Evolutionary conservation across 2,888 invertebrate genomes (phyloP).

Genomic region (Drosophila vallismaia): DNA sequence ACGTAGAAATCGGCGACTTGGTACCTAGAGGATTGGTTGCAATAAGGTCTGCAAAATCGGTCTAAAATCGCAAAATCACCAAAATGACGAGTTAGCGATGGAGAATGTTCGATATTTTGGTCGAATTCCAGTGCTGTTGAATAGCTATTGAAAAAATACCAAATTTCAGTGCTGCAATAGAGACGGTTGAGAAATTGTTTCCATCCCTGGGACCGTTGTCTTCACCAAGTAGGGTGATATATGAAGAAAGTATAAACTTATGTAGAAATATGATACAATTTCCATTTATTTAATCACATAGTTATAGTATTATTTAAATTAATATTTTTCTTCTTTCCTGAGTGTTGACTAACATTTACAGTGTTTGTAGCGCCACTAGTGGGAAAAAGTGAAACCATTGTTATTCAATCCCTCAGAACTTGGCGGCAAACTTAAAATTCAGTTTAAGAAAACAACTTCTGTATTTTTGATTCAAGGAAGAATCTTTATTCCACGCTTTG

Average conservation of each 20-base stretch:
- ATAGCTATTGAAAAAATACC: not conserved
- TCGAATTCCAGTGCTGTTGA: not conserved
- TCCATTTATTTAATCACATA: too few species aligned
- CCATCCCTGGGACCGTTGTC: not conserved
- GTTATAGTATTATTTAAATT: not conserved
- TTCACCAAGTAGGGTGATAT: too few species aligned
- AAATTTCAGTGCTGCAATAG: not conserved
- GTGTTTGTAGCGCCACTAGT: not conserved
- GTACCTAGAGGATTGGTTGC: slow-evolving; percentile 28
- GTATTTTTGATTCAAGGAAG: slow-evolving; percentile 38
- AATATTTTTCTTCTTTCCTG: not conserved
- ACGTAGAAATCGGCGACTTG: slow-evolving; percentile 48
- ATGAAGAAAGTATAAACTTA: too few species aligned
- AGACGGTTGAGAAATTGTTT: not conserved
- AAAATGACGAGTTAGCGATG: slow-evolving; percentile 39
- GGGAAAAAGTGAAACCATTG: too few species aligned
- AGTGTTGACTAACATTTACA: not conserved
- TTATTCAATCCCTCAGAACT: not conserved
- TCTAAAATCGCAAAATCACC: slow-evolving; percentile 60
- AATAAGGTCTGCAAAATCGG: slow-evolving; percentile 50
- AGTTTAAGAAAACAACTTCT: not conserved
- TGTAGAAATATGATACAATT: too few species aligned
- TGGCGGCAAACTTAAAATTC: slow-evolving; percentile 8
- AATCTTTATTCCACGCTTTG: slow-evolving; percentile 58
- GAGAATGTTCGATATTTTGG: slow-evolving; percentile 4